Evolutionary conservation across 2,797 vertebrate species (phyloP), one percentile per base, ranked within the genome.

Genomic region (Nannoperca australis): DNA sequence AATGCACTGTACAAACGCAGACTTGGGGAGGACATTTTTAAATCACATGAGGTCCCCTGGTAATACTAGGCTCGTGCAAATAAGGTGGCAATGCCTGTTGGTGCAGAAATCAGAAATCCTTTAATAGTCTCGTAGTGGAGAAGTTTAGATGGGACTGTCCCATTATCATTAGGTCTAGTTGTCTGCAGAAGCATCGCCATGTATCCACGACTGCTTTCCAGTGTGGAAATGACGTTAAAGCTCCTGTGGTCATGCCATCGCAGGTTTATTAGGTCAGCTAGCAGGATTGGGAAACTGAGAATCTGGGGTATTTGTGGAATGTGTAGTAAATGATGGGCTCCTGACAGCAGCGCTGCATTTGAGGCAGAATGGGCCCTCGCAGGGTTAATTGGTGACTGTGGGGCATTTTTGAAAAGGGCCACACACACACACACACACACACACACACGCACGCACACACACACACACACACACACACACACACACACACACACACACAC

Each of bases 221-320:
- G 32, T 32, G 32, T 32, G 32, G 32, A 32, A 5, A n/a, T 40
- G n/a, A 55, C n/a, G 7, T 58, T 59, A 47, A 66, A 55, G 42
- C 47, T 70, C 38, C 17, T 12, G n/a, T 54, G n/a, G 13, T 51
- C 58, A 32, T 65, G 47, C 14, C 44, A 50, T 63, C n/a, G 27
- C 13, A 20, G 51, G 70, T 70, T 80, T 70, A 69, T 45, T 54
- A 47, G 45, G 60, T 76, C 55, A 59, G 59, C 18, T 22, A 27
- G 40, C 12, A 62, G 70, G 78, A 78, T 85, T 64, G 53, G 11
- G 58, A 76, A 65, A 70, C 60, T 13, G 36, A 79, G 63, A 85
- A 78, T 79, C 55, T 64, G 42, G 56, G 49, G 54, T 73, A 85
- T 91, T 81, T 78, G 55, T 83, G 87, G 83, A 90, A 89, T 90